phyloP scores from a whole-genome alignment of 2,113 vertebrate genomes.

The Cyprinodon brontotheroides region DNA sequence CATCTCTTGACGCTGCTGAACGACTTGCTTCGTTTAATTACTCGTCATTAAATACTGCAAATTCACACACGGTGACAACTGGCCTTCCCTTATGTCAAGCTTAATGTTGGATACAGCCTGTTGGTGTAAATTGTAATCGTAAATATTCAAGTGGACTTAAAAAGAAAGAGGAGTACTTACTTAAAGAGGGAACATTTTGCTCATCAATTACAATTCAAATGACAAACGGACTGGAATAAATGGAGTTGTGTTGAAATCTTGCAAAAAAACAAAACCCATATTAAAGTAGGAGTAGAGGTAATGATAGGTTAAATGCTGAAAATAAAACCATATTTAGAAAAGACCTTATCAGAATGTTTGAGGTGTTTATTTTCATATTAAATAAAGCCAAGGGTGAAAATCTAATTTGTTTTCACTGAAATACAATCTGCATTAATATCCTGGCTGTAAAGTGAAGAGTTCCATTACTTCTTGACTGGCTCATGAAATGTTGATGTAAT shows the following conservation, averaged over 20 bases:
- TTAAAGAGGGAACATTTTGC: background rate
- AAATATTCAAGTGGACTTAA: background rate
- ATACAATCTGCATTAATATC: too few species aligned
- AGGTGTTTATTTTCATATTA: too few species aligned
- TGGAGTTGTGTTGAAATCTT: background rate
- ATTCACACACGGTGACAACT: conserved; percentile 19
- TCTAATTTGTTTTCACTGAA: too few species aligned
- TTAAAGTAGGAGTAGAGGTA: background rate
- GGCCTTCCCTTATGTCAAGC: conserved; percentile 10
- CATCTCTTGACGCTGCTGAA: conserved; percentile 25
- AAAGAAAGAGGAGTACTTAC: background rate
- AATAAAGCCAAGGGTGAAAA: too few species aligned
- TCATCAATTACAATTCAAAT: background rate
- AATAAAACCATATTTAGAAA: background rate
- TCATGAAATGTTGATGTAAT: too few species aligned
- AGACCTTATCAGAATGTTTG: too few species aligned
- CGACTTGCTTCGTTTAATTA: conserved; percentile 20
- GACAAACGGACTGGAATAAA: background rate
- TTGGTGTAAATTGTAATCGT: conserved; percentile 1
- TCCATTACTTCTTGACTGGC: too few species aligned
- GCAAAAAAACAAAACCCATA: background rate
- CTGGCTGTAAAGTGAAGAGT: too few species aligned
- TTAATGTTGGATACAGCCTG: background rate
- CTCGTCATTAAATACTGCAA: conserved; percentile 19
- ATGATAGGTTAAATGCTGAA: background rate